These are phyloP conservation scores for Pteropus rufus DNA, from an alignment of 2,797 vertebrate genomes.

Conservation along the genomic window DNA sequence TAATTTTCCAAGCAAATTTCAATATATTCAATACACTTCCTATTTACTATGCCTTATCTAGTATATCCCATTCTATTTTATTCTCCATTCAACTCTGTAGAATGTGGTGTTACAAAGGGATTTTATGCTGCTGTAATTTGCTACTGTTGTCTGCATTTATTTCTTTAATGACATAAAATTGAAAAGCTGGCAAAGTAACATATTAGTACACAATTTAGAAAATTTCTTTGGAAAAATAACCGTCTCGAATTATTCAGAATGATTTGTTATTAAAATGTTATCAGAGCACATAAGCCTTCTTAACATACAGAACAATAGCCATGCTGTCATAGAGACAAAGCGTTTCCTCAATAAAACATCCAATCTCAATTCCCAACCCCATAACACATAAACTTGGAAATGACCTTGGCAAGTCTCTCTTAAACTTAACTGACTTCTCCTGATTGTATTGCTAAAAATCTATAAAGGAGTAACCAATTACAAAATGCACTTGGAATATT, in stretches of 20 bases:
- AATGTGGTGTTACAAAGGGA: constrained; percentile 3
- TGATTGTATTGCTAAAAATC: constrained; percentile 49
- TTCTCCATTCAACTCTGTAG: constrained; percentile 4
- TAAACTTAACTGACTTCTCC: constrained; percentile 43
- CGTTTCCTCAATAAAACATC: constrained; percentile 59
- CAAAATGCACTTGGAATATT: constrained; percentile 50
- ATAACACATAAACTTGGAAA: constrained; percentile 55
- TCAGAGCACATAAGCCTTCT: constrained; percentile 15
- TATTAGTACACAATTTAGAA: constrained; percentile 44
- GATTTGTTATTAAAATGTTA: constrained; percentile 60
- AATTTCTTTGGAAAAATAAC: constrained; percentile 48
- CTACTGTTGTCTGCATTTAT: constrained; percentile 47
- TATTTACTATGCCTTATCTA: constrained; percentile 17
- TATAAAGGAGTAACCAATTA: constrained; percentile 42
- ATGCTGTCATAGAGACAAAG: constrained; percentile 31
- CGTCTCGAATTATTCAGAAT: constrained; percentile 53
- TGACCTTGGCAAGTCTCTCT: constrained; percentile 61
- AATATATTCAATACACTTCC: neutral
- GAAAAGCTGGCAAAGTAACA: constrained; percentile 48
- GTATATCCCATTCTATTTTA: constrained; percentile 40
- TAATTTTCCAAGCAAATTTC: constrained; percentile 10
- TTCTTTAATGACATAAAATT: constrained; percentile 54
- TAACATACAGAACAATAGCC: constrained; percentile 44
- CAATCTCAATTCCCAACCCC: constrained; percentile 22
- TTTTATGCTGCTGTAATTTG: constrained; percentile 53